Evolutionary conservation across 1,140 invertebrate genomes (phyloP), one percentile per base, ranked within the genome.

Genomic region (Drosophila asahinai): DNA sequence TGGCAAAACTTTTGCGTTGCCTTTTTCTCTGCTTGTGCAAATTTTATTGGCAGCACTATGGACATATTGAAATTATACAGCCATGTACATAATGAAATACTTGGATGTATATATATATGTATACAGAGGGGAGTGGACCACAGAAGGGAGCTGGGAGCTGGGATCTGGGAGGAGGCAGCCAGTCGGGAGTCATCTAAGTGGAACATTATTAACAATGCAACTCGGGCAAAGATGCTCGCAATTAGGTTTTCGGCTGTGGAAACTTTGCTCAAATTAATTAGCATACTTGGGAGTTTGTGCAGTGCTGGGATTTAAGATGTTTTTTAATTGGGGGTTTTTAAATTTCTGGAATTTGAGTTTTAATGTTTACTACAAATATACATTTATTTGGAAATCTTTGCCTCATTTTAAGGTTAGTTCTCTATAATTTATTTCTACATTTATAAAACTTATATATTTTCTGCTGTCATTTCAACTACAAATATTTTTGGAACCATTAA

Each of bases 21-120:
- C 48, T 38, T 77, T 63, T 83, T 40, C 55, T 63, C 36, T 40
- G 60, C 27, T 52, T 71, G 27, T 61, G 57, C 45, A 70, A 71
- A 81, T 80, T 89, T 89, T 87, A 87, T 87, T 87, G 81, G 66
- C 84, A 90, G 80, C 65, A 77, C 77, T 79, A 81, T 81, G 73
- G 61, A 68, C 70, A 75, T 66, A 73, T 83, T 83, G 70, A 75
- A 80, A 74, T 55, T 74, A 74, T 61, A 47, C 58, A 59, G 8
- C 75, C 70, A 33, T 33, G 30, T 33, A 49, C 75, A 83, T 74
- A 78, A 65, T 81, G 25, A 75, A 78, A 86, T 66, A 58, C 36
- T 22, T 38, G 38, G 6, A n/a, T 27, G 52, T 52, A 52, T 1
- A 27, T 27, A 27, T 14, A 62, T 19, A 19, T 38, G 5, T 38